These are phyloP conservation scores for Lacerta viridis DNA, from an alignment of 2,797 vertebrate species.

Conservation along the genomic window DNA sequence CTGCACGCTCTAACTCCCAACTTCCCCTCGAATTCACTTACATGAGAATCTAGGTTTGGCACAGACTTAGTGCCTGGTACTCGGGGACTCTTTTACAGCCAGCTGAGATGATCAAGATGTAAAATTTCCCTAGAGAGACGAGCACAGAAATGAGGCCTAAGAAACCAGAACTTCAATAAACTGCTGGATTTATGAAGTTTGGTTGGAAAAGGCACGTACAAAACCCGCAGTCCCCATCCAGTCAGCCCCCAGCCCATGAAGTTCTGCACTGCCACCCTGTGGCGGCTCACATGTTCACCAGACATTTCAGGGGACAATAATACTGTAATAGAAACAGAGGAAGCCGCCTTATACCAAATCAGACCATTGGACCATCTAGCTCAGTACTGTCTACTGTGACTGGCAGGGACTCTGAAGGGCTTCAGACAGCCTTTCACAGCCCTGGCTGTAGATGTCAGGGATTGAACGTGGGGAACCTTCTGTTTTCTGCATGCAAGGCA, in stretches of 20 bases:
- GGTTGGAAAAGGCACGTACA: no score
- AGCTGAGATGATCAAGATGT: background rate
- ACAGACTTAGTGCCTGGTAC: background rate
- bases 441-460: no score
- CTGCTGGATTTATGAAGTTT: background rate
- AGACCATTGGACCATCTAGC: no score
- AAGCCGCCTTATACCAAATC: no score
- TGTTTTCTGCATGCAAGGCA: no score
- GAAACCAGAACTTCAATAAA: background rate
- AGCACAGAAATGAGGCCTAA: background rate
- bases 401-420: no score
- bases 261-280: slow-evolving; percentile 7
- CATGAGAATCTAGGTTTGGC: background rate
- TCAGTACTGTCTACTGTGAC: no score
- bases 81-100: background rate
- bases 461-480: no score
- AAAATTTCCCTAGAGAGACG: background rate
- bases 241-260: background rate
- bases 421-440: no score
- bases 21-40: background rate
- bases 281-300: background rate
- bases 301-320: background rate
- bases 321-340: no score
- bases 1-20: background rate
- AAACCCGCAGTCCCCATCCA: background rate